Evolutionary conservation across 23 tunicate genomes (phyloP).

Genomic region (Pegea sp.): DNA sequence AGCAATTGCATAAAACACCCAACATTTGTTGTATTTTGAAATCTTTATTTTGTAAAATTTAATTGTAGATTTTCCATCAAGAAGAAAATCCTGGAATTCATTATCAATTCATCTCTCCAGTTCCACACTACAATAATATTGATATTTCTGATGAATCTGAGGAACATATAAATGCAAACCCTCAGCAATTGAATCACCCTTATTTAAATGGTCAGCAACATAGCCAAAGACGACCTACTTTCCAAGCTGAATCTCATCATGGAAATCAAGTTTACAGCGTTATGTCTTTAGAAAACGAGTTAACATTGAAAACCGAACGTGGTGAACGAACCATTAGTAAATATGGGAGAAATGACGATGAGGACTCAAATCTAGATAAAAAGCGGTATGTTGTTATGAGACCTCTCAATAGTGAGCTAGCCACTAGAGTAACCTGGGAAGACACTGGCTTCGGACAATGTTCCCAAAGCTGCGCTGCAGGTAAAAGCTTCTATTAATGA

Average conservation of each 20-base stretch:
- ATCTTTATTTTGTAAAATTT: too few species aligned
- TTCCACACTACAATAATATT: neutral
- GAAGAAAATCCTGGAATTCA: constrained; percentile 32
- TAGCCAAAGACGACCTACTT: neutral
- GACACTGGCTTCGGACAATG: constrained; percentile 35
- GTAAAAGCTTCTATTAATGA: too few species aligned
- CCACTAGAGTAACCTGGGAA: constrained; percentile 18
- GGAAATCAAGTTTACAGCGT: neutral
- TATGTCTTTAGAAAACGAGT: neutral
- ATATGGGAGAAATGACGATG: neutral
- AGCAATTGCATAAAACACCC: too few species aligned
- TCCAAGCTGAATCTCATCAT: neutral
- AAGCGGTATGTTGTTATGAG: neutral
- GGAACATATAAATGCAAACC: too few species aligned
- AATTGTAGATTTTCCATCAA: constrained; percentile 27
- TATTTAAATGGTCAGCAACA: neutral
- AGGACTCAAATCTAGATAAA: too few species aligned
- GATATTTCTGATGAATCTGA: neutral
- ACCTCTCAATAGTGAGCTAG: neutral
- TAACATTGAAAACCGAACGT: neutral
- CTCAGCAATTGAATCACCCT: too few species aligned
- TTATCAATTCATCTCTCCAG: constrained; percentile 25
- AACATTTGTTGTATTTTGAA: too few species aligned
- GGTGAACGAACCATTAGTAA: constrained; percentile 1
- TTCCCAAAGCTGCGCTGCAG: constrained; percentile 41